A percentile compares a stretch with the other conserved stretches of the same genome.
Conservation (phyloP, 1,140 invertebrate genomes). For the Lordiphosa mommai region DNA sequence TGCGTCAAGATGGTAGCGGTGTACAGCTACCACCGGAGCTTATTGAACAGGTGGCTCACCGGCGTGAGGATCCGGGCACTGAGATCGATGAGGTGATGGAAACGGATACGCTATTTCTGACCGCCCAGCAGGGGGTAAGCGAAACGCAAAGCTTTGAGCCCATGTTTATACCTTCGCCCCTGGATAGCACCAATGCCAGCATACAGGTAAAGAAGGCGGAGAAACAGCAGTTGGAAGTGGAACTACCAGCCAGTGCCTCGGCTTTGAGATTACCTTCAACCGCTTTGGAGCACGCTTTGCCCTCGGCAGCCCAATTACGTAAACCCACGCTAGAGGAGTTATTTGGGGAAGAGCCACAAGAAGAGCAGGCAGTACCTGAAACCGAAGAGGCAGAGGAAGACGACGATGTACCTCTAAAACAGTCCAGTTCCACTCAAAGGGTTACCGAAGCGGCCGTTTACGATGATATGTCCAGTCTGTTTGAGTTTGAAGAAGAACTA, state of each 20-base stretch:
- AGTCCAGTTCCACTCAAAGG: background rate
- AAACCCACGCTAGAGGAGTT: constrained; percentile 74
- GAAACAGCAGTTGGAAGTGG: constrained; percentile 56
- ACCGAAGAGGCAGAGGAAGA: constrained; percentile 6
- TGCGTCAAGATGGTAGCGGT: constrained; percentile 81
- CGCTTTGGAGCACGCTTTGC: constrained; percentile 43
- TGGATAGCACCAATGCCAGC: constrained; percentile 81
- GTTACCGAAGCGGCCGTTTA: constrained; percentile 1
- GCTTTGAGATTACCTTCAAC: constrained; percentile 46
- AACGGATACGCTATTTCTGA: constrained; percentile 73
- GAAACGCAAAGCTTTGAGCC: constrained; percentile 85
- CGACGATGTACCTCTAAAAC: constrained; percentile 4
- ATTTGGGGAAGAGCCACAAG: constrained; percentile 16
- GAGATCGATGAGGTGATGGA: constrained; percentile 81
- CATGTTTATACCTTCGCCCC: constrained; percentile 87
- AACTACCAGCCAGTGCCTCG: constrained; percentile 13
- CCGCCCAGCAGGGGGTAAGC: constrained; percentile 74
- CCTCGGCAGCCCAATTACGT: constrained; percentile 37
- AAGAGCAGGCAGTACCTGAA: constrained; percentile 8
- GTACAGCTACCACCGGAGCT: constrained; percentile 79
- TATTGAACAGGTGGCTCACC: constrained; percentile 80
- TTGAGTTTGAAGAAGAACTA: constrained; percentile 39
- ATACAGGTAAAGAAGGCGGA: constrained; percentile 77
- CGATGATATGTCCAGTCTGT: constrained; percentile 34
- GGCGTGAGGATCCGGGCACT: constrained; percentile 80